Evolutionary conservation across 2,113 vertebrate species (phyloP).

Genomic region (Nesogale talazaci): DNA sequence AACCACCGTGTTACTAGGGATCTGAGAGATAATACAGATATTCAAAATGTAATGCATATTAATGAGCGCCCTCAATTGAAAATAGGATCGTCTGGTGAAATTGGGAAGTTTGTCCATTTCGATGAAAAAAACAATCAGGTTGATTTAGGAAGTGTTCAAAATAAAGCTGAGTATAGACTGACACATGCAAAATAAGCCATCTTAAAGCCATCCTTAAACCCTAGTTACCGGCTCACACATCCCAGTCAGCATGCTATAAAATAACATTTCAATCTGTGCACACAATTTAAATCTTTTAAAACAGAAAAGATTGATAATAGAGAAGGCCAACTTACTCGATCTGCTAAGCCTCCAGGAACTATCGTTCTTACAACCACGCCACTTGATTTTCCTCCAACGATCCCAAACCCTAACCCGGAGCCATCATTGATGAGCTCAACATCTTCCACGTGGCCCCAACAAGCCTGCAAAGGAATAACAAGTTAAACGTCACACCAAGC

Average conservation of each 20-base stretch:
- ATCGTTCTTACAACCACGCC: slow-evolving; percentile 97
- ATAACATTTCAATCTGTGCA: slow-evolving; percentile 14
- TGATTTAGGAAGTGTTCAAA: slow-evolving; percentile 13
- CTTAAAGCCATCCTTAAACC: slow-evolving; percentile 46
- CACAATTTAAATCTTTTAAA: slow-evolving; percentile 41
- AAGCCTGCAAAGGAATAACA: slow-evolving; percentile 86
- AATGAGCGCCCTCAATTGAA: slow-evolving; percentile 37
- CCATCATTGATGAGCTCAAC: slow-evolving; percentile 96
- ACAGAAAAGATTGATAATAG: slow-evolving; percentile 62
- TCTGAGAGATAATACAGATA: not conserved
- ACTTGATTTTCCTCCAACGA: slow-evolving; percentile 93
- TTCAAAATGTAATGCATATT: not conserved
- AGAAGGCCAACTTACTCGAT: slow-evolving; percentile 89
- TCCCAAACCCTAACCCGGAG: slow-evolving; percentile 97
- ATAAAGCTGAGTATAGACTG: not conserved
- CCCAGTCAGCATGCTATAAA: slow-evolving; percentile 8
- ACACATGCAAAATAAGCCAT: not conserved
- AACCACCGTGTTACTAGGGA: not conserved
- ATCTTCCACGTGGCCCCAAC: slow-evolving; percentile 94
- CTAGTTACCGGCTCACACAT: not conserved
- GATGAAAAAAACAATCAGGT: not conserved
- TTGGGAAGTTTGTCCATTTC: not conserved
- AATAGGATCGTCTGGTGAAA: not conserved
- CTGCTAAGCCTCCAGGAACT: slow-evolving; percentile 92
- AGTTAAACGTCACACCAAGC: slow-evolving; percentile 53